Conservation (phyloP, 1,140 invertebrate species). For the Habropoda laboriosa region DNA sequence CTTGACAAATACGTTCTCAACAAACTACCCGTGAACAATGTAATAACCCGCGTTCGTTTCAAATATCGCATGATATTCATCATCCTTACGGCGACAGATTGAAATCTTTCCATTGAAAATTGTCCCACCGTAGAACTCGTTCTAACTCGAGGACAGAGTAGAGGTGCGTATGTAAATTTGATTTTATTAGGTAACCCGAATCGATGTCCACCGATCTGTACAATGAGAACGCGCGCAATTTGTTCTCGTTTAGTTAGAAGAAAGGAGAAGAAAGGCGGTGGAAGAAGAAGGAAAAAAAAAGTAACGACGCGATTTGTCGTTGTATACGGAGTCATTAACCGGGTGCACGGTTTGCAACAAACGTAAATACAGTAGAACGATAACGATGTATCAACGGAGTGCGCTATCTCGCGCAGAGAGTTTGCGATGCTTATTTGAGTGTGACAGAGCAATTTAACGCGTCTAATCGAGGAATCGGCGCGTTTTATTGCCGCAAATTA, state of each 20-base stretch:
- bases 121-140: neutral
- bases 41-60: neutral
- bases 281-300: neutral
- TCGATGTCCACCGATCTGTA: neutral
- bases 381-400: neutral
- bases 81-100: neutral
- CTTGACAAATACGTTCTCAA: neutral
- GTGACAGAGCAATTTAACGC: neutral
- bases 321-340: neutral
- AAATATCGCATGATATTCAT: neutral
- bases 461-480: neutral
- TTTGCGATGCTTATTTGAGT: neutral
- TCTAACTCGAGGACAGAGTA: neutral
- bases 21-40: neutral
- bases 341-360: neutral
- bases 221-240: neutral
- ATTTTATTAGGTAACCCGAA: neutral
- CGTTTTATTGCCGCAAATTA: neutral
- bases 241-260: neutral
- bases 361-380: neutral
- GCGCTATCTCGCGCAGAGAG: neutral
- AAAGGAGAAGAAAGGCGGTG: no score
- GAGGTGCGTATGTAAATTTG: neutral
- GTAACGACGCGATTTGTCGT: neutral
- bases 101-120: slow-evolving; percentile 12